These are phyloP conservation scores for Heterotilapia buettikoferi DNA, from an alignment of 2,113 vertebrate species.

Conservation along the genomic window DNA sequence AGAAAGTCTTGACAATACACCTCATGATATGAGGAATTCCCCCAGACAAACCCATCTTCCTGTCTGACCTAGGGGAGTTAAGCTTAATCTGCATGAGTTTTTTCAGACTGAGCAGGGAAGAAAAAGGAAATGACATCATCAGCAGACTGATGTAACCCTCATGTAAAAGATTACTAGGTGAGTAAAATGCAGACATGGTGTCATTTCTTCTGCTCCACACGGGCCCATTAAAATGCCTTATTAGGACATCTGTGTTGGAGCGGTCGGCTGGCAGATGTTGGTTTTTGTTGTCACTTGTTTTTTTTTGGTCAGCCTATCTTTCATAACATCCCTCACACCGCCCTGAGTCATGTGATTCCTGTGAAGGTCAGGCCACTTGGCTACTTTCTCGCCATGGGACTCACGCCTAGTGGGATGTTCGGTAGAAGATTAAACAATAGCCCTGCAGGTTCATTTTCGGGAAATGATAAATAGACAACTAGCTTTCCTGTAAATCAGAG, in stretches of 20 bases:
- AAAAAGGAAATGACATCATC: constrained; percentile 63
- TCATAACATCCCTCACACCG: neutral
- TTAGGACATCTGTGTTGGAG: constrained; percentile 48
- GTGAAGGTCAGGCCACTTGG: neutral
- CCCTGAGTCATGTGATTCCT: constrained; percentile 39
- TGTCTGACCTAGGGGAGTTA: neutral
- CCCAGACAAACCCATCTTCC: constrained; percentile 5
- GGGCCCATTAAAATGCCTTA: constrained; percentile 40
- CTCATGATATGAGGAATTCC: neutral
- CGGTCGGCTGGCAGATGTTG: constrained; percentile 8
- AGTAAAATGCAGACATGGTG: constrained; percentile 26
- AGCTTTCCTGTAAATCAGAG: neutral
- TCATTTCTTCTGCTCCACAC: constrained; percentile 16
- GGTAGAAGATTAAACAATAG: constrained; percentile 29
- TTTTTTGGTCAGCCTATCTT: neutral
- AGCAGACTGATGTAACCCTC: constrained; percentile 44
- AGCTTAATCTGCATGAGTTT: neutral
- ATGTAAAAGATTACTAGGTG: constrained; percentile 34
- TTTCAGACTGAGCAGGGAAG: neutral
- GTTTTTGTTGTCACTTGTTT: constrained; percentile 1
- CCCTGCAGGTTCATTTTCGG: neutral
- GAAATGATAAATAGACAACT: neutral
- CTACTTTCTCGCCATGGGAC: neutral
- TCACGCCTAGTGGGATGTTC: neutral
- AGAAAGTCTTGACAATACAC: neutral